phyloP scores from a whole-genome alignment of 2,888 invertebrate species.

The Watsonalla binaria region DNA sequence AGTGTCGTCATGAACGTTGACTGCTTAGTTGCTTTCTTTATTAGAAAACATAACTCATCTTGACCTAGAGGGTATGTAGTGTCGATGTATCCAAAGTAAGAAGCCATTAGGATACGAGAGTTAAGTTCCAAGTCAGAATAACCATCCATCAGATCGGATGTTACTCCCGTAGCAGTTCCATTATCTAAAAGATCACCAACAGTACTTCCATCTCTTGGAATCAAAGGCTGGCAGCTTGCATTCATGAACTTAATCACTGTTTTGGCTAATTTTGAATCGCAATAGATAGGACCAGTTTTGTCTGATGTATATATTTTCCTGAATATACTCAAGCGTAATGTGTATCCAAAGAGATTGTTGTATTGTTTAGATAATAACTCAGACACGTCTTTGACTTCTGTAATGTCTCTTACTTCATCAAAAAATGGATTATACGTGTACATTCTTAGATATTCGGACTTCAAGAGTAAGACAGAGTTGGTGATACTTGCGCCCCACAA shows the following conservation, averaged over 20 bases:
- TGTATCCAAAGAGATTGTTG: slow-evolving; percentile 50
- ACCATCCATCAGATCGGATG: slow-evolving; percentile 62
- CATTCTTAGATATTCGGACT: slow-evolving; percentile 51
- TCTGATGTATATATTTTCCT: slow-evolving; percentile 51
- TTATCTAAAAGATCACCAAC: slow-evolving; percentile 62
- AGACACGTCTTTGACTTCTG: slow-evolving; percentile 51
- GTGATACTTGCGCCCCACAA: slow-evolving; percentile 75
- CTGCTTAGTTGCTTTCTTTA: slow-evolving; percentile 69
- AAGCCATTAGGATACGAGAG: slow-evolving; percentile 71
- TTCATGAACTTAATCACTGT: slow-evolving; percentile 54
- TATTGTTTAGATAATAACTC: slow-evolving; percentile 42
- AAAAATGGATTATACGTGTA: slow-evolving; percentile 75
- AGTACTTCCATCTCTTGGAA: slow-evolving; percentile 60
- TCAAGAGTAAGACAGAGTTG: slow-evolving; percentile 64
- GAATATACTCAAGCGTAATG: slow-evolving; percentile 56
- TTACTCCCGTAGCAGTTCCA: slow-evolving; percentile 67
- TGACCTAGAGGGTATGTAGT: slow-evolving; percentile 71
- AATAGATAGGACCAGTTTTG: slow-evolving; percentile 43
- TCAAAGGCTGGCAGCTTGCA: slow-evolving; percentile 54
- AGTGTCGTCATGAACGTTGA: slow-evolving; percentile 66
- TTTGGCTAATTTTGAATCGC: slow-evolving; percentile 47
- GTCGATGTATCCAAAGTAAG: slow-evolving; percentile 71
- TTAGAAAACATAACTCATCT: slow-evolving; percentile 77
- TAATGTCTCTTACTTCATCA: slow-evolving; percentile 55
- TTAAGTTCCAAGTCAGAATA: slow-evolving; percentile 77